Base-by-base conservation (phyloP, 2,888 invertebrate species). In the Ramazzottius varieornatus region DNA sequence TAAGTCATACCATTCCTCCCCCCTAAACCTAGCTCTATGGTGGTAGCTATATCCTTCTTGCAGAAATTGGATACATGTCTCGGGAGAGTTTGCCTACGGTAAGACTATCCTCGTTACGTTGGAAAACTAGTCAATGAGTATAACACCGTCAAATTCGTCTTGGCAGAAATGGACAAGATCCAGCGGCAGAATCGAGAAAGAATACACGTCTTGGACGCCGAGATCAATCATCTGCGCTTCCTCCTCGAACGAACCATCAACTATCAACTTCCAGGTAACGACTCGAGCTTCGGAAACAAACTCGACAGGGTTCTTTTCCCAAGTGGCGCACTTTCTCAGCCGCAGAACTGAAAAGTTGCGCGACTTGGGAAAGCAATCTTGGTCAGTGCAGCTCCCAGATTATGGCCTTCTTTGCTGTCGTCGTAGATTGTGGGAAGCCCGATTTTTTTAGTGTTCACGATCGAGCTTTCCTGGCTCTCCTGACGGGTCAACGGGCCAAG, bases 1-100 rank as follows among this genome's bases (percentile, higher is more conserved):
- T 75, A 70, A 71, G 72, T 68, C 66, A 33, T 46, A 32, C 63
- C 46, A 20, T 64, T 40, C 20, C 40, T 40, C 8, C 20, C 40
- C 40, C 8, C 20, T 40, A 8, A 8, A 40, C 20, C 8, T 40
- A 13, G 8, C 40, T 40, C 8, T 40, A 40, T 20, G 40, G 20
- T 8, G n/a, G n/a, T n/a, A n/a, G n/a, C n/a, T 13, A 40, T 40
- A 8, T 40, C 29, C n/a, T 13, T 54, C 24, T 29, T 16, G 24
- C 24, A 54, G 54, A 24, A 54, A 54, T 54, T 54, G 54, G 54
- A 13, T 24, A 4, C 54, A n/a, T 29, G 54, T 54, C 20, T 16
- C n/a, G 20, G 54, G 54, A 24, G 54, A 54, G 24, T 54, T 54
- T 24, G 54, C 20, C 54, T 54, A 54, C 29, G 54, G 54, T 54